These are phyloP conservation scores for Cylas formicarius DNA, from an alignment of 1,140 invertebrate species.

Conservation along the genomic window DNA sequence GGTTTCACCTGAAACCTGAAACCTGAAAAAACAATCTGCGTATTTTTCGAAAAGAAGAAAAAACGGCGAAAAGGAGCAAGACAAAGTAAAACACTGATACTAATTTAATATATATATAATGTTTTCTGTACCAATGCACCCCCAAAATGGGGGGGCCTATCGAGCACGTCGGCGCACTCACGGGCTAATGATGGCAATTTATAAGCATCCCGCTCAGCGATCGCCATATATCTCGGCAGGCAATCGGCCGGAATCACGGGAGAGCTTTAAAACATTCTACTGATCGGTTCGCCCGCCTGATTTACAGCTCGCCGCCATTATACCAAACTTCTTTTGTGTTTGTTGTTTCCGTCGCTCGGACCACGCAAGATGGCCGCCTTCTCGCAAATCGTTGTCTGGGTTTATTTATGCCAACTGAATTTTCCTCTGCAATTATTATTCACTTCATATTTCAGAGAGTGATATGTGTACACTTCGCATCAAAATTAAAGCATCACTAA, in stretches of 20 bases:
- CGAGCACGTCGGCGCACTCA: conserved; percentile 25
- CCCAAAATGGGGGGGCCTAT: conserved; percentile 7
- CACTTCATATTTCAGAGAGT: too few relatives aligned
- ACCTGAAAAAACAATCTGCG: too few relatives aligned
- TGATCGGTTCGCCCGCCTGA: conserved; percentile 37
- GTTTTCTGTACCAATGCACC: too few relatives aligned
- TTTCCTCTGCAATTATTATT: too few relatives aligned
- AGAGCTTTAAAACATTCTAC: conserved; percentile 39
- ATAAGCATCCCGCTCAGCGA: conserved; percentile 35
- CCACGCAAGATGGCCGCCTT: too few relatives aligned
- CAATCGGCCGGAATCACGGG: conserved; percentile 38
- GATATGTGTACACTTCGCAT: too few relatives aligned
- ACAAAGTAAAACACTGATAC: background rate
- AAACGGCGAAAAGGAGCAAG: background rate
- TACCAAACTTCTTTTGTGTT: conserved; percentile 8
- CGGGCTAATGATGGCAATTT: conserved; percentile 39
- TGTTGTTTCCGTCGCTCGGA: too few relatives aligned
- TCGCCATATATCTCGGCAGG: conserved; percentile 39
- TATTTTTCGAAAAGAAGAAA: background rate
- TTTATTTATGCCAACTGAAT: too few relatives aligned
- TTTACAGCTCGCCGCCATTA: conserved; percentile 32
- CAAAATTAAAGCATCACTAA: too few relatives aligned
- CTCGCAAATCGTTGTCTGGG: too few relatives aligned
- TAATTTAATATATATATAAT: conserved; percentile 5
- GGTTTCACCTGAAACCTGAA: too few relatives aligned